Evolutionary conservation across 2,797 vertebrate genomes (phyloP), one percentile per base, ranked within the genome.

Genomic region (Gallinago solitaria): DNA sequence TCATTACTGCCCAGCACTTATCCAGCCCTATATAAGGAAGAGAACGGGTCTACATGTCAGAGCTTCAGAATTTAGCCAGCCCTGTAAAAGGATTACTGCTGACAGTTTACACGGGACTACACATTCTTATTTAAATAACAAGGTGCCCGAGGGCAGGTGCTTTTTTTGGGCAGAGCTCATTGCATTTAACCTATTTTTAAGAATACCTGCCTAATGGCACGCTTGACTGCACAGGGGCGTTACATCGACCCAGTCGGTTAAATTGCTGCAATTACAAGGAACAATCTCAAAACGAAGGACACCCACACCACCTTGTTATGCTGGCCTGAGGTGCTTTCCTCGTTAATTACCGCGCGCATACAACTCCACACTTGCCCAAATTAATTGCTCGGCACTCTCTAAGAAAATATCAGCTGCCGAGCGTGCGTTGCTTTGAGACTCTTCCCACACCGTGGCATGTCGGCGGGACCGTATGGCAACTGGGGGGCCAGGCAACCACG

Each of bases 1-100:
- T 90, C 87, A 25, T 95, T 94, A 95, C 77, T 54, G 90, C 77
- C 90, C 93, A 91, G 91, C 82, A 75, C 87, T 87, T 56, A 87
- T 5, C 91, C 92, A 96, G 90, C 86, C 89, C 92, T 96, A 92
- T 90, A 96, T 95, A 96, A 94, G 91, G 93, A 95, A 95, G 91
- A 89, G 86, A 95, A 80, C 16, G 0, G 0, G 63, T 75, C 90
- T 51, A 25, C 87, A 47, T 37, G 85, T 76, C 68, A 89, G 83
- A 95, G 95, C 83, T 85, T 32, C 84, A 79, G 90, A 28, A 16
- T 73, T 67, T 59, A 56, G 63, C 67, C 86, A 87, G 91, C 90
- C 90, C 86, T 50, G 89, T 70, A 69, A 92, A 80, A 77, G 81
- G 93, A 94, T 96, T 75, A 54, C 39, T 57, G 94, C 96, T 60